Evolutionary conservation across 2,797 vertebrate species (phyloP).

Genomic region (Holocentrus rufus): DNA sequence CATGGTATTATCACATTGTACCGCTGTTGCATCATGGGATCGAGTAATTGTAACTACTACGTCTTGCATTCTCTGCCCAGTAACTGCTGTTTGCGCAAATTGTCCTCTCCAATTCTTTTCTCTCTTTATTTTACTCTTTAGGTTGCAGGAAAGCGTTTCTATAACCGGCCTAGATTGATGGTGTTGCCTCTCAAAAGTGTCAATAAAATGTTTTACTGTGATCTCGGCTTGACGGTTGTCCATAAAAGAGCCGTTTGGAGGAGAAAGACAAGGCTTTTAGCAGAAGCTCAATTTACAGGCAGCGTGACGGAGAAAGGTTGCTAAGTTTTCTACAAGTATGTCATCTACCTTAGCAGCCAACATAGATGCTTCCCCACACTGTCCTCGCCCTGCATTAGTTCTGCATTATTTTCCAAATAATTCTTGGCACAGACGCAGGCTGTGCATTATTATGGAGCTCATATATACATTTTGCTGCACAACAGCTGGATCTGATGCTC

Average conservation of each 20-base stretch:
- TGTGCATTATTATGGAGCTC: neutral
- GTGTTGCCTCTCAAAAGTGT: slow-evolving; percentile 34
- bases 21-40: slow-evolving; percentile 41
- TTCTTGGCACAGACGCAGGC: neutral
- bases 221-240: slow-evolving; percentile 29
- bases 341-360: slow-evolving; percentile 2
- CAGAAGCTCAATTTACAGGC: neutral
- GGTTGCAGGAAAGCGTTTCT: slow-evolving; percentile 31
- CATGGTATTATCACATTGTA: slow-evolving; percentile 41
- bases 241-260: slow-evolving; percentile 46
- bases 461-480: neutral
- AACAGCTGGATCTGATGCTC: neutral
- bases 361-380: neutral
- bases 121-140: slow-evolving; percentile 13
- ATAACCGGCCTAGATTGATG: slow-evolving; percentile 36
- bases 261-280: slow-evolving; percentile 14
- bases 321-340: slow-evolving; percentile 19
- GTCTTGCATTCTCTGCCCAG: neutral
- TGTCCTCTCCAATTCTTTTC: neutral
- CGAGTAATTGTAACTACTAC: neutral
- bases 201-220: slow-evolving; percentile 53
- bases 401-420: neutral
- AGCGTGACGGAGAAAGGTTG: neutral
- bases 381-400: neutral
- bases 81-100: slow-evolving; percentile 35